Conservation (phyloP, 2,888 invertebrate genomes). For the Zootermopsis nevadensis region DNA sequence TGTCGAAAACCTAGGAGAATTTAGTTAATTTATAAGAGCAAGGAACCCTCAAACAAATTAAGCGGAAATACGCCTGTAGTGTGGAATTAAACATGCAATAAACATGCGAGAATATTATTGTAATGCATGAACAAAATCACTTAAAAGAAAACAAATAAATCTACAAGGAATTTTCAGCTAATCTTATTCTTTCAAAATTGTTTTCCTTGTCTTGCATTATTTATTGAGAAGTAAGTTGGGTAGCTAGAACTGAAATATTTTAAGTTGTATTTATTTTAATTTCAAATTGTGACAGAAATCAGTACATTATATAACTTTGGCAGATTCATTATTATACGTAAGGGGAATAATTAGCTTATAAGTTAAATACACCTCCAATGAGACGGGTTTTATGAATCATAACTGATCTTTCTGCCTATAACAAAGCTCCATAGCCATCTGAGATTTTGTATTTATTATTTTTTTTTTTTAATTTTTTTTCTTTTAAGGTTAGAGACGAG, state of each 20-base stretch:
- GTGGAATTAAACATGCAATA: conserved; percentile 31
- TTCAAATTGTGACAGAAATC: too few species aligned
- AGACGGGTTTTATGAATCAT: not conserved
- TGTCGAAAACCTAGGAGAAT: not conserved
- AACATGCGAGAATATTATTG: conserved; percentile 18
- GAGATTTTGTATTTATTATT: too few species aligned
- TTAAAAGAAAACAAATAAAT: conserved; percentile 28
- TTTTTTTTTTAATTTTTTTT: too few species aligned
- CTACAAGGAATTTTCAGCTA: conserved; percentile 27
- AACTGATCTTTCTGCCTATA: not conserved
- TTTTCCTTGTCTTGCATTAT: not conserved
- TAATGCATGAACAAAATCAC: conserved; percentile 25
- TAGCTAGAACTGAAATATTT: too few species aligned
- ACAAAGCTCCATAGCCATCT: too few species aligned
- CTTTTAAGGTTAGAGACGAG: too few species aligned
- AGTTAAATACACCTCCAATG: not conserved
- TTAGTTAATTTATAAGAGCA: not conserved
- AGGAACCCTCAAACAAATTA: conserved; percentile 32
- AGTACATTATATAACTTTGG: not conserved
- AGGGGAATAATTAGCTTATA: too few species aligned
- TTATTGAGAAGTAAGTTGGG: conserved; percentile 16
- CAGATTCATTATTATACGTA: not conserved
- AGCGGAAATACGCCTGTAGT: conserved; percentile 39
- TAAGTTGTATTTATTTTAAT: too few species aligned
- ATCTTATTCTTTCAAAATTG: conserved; percentile 27